Percentiles rank a stretch among this genome's conserved stretches.
Evolutionary conservation across 2,888 invertebrate species (phyloP).

Genomic region (Anthoptus insignis): DNA sequence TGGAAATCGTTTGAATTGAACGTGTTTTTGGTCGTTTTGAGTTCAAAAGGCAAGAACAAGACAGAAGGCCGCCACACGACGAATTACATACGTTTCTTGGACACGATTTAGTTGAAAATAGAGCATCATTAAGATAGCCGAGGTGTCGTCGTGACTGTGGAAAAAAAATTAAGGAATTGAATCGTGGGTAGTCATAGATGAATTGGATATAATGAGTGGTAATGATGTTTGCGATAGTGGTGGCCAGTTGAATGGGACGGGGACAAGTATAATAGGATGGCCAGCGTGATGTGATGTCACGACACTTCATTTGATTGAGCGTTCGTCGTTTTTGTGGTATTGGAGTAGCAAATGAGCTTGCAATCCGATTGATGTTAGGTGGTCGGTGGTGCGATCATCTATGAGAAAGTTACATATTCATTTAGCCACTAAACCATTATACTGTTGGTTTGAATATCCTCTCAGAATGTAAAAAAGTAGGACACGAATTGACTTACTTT

Average conservation of each 20-base stretch:
- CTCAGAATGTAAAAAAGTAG: no score
- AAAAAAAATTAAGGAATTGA: constrained; percentile 56
- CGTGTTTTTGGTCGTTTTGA: constrained; percentile 48
- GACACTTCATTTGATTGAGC: constrained; percentile 28
- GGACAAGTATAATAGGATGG: constrained; percentile 33
- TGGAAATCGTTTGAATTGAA: constrained; percentile 40
- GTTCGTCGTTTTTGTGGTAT: constrained; percentile 14
- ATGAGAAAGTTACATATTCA: no score
- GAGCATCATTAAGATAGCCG: constrained; percentile 65
- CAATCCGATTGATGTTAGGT: constrained; percentile 6
- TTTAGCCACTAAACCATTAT: no score
- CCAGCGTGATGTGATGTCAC: constrained; percentile 36
- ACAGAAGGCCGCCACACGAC: constrained; percentile 63
- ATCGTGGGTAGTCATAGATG: constrained; percentile 56
- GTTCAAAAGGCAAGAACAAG: constrained; percentile 50
- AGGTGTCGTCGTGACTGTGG: constrained; percentile 68
- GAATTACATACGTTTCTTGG: constrained; percentile 60
- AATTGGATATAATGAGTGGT: constrained; percentile 59
- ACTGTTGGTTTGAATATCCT: no score
- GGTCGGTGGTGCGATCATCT: background rate
- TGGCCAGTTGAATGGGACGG: constrained; percentile 40
- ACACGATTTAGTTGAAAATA: constrained; percentile 63
- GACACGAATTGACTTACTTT: no score
- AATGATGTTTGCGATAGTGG: constrained; percentile 54
- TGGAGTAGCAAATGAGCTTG: constrained; percentile 11